Percentiles rank a stretch among this genome's conserved stretches.
Conservation (phyloP, 2,888 invertebrate species). For the Petrophora chlorosata region DNA sequence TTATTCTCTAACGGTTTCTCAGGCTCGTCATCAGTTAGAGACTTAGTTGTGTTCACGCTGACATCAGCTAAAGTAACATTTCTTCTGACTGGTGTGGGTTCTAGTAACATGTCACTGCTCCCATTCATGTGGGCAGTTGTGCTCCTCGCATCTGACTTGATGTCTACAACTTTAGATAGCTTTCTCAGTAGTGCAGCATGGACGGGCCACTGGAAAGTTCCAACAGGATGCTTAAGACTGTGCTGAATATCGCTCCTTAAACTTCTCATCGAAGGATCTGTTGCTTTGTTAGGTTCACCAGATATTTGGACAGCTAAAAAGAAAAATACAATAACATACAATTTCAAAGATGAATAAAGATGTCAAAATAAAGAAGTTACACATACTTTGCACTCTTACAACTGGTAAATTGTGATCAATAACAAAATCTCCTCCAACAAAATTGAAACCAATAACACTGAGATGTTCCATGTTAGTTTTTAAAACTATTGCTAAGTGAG, state of each 20-base stretch:
- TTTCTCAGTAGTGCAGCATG: constrained; percentile 73
- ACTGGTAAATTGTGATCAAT: constrained; percentile 91
- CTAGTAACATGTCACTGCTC: constrained; percentile 57
- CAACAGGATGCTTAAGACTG: constrained; percentile 54
- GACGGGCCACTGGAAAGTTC: constrained; percentile 68
- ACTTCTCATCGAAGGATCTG: constrained; percentile 74
- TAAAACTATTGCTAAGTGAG: constrained; percentile 89
- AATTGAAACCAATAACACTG: constrained; percentile 87
- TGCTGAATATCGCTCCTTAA: constrained; percentile 71
- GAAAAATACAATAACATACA: neutral
- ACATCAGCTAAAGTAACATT: constrained; percentile 71
- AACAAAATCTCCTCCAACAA: constrained; percentile 88
- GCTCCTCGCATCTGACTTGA: constrained; percentile 65
- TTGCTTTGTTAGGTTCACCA: constrained; percentile 75
- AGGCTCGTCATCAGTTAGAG: constrained; percentile 59
- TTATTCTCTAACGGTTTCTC: constrained; percentile 44
- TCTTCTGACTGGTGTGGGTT: constrained; percentile 51
- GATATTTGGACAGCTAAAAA: constrained; percentile 71
- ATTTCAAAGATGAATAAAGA: neutral
- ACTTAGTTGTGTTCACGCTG: constrained; percentile 72
- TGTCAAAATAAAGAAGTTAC: neutral
- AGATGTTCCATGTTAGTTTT: constrained; percentile 91
- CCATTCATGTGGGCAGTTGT: constrained; percentile 69
- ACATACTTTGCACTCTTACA: constrained; percentile 91
- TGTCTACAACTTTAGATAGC: constrained; percentile 74